A percentile compares a stretch with the other conserved stretches of the same genome.
These are phyloP conservation scores for Apamea monoglypha DNA, from an alignment of 2,888 invertebrate genomes.

Conservation along the genomic window DNA sequence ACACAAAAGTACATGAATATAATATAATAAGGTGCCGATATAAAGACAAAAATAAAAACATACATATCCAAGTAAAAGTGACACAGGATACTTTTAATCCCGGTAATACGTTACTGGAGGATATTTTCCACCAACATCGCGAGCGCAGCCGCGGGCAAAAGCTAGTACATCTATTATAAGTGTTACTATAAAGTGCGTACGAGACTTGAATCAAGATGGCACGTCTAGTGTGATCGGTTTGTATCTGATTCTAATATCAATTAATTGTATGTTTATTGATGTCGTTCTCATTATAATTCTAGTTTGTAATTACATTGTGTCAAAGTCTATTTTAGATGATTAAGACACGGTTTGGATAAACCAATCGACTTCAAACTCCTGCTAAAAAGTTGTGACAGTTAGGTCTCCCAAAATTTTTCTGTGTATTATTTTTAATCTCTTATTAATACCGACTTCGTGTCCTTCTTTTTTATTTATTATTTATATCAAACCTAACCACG, in stretches of 20 bases:
- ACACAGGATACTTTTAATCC: not conserved
- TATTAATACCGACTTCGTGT: slow-evolving; percentile 6
- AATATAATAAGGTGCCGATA: too few relatives aligned
- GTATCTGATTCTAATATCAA: slow-evolving; percentile 47
- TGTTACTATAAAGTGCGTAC: slow-evolving; percentile 20
- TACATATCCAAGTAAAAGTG: too few relatives aligned
- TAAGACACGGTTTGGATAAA: not conserved
- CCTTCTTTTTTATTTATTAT: slow-evolving; percentile 58
- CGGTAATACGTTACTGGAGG: not conserved
- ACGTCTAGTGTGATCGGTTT: not conserved
- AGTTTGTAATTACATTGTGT: not conserved
- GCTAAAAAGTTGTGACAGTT: not conserved
- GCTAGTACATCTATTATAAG: not conserved
- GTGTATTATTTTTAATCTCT: slow-evolving; percentile 32
- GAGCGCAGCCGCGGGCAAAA: not conserved
- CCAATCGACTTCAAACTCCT: not conserved
- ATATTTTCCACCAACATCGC: not conserved
- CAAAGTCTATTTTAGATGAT: not conserved
- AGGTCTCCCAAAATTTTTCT: not conserved
- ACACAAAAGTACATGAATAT: too few relatives aligned
- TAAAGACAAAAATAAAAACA: too few relatives aligned
- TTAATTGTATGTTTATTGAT: slow-evolving; percentile 23
- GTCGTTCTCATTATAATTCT: slow-evolving; percentile 28
- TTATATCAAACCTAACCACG: slow-evolving; percentile 67
- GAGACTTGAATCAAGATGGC: slow-evolving; percentile 27